Base-by-base conservation (phyloP, 2,888 invertebrate species). In the Acrocera orbiculus region DNA sequence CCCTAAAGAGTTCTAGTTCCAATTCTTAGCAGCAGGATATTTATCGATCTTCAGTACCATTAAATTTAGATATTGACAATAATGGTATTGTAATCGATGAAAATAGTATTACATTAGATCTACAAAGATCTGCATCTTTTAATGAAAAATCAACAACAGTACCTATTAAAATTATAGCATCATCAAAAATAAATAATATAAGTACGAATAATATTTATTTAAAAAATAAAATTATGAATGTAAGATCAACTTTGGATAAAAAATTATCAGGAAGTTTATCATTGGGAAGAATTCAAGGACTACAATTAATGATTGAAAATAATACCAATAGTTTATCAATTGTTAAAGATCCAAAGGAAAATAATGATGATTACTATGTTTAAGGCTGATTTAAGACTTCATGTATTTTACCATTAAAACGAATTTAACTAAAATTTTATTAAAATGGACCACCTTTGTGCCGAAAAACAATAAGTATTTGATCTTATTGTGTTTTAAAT, bases 1-100 rank as follows among this genome's bases (percentile, higher is more conserved):
- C 40, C 24, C 34, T 34, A 14, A 36, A 39, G 10, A 40, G 40
- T 32, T 40, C 42, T 29, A 40, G 35, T 32, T 42, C 42, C 24
- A 34, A 30, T 17, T 40, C 42, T 40, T 42, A 42, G 42, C 42
- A 42, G 27, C 37, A 34, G 28, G 34, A 37, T 16, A 36, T 28
- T 31, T 38, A 35, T 8, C 35, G 30, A 16, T 34, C 30, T 8
- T 36, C 39, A 10, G 34, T 37, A 14, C 33, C 37, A 11, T 30
- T 35, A 22, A 39, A 32, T 25, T 11, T 16, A 9, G 17, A 26
- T 11, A 24, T 17, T 9, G 13, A 10, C 8, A 29, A 23, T 14
- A 31, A 35, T 20, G 23, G 23, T 11, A 30, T 26, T 24, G 13
- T 17, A 11, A n/a, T n/a, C n/a, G n/a, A n/a, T n/a, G n/a, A 17